phyloP scores from a whole-genome alignment of 2,113 vertebrate species.

The Vulpes vulpes region DNA sequence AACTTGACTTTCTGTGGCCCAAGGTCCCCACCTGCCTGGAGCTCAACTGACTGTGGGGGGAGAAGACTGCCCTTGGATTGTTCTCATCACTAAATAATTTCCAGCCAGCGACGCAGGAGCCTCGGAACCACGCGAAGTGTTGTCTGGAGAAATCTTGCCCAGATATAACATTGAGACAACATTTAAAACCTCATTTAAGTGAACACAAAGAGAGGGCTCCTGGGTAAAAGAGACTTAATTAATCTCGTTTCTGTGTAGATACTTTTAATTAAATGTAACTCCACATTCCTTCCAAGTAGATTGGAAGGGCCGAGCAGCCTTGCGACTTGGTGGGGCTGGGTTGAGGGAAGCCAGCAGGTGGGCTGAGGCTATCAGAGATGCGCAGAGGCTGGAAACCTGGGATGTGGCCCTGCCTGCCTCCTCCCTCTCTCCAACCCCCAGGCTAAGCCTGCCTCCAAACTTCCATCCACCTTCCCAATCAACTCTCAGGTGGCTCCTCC shows the following conservation, averaged over 20 bases:
- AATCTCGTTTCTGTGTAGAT: conserved; percentile 88
- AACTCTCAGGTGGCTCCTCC: neutral
- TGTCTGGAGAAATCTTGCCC: conserved; percentile 87
- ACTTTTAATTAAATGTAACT: conserved; percentile 90
- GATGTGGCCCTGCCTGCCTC: neutral
- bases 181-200: conserved; percentile 88
- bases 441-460: neutral
- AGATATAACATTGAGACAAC: conserved; percentile 84
- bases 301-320: conserved; percentile 59
- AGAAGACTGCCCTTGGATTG: conserved; percentile 51
- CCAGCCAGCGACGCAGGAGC: neutral
- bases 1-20: neutral
- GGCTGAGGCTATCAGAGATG: neutral
- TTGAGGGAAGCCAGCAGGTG: neutral
- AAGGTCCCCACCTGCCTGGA: conserved; percentile 39
- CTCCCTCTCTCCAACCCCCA: neutral
- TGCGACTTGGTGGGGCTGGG: neutral
- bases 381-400: neutral
- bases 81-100: conserved; percentile 56
- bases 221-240: conserved; percentile 90
- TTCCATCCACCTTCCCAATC: rapidly evolving
- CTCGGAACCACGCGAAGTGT: conserved; percentile 72
- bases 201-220: conserved; percentile 90
- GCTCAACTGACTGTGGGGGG: neutral
- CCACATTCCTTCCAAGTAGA: conserved; percentile 75